Base-by-base conservation (phyloP, 2,797 vertebrate genomes). In the Nyctalus aviator region DNA sequence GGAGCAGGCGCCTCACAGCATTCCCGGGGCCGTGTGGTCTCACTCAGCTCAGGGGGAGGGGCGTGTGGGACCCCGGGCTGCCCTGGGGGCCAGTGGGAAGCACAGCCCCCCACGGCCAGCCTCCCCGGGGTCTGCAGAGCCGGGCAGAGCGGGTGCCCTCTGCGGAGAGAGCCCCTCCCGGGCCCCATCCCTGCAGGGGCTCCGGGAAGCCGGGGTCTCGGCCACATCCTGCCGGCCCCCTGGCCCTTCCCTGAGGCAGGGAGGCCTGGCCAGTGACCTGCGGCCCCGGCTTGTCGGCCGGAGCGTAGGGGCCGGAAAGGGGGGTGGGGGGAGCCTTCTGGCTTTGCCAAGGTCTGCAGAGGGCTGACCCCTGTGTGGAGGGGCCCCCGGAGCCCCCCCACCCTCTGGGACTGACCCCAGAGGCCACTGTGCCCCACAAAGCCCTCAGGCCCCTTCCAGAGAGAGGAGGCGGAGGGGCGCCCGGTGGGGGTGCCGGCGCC, bases 381-480 rank as follows among this genome's bases (percentile, higher is more conserved):
- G 64, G 48, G 14, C 35, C 32, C 18, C 1, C 12, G 10, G 25
- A 15, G 35, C n/a, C 53, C 50, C 35, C n/a, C 17, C 21, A 8
- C 21, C 0, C 0, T 0, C 25, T 32, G 0, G 2, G 53, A 32
- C 76, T 1, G 35, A 7, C 46, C 25, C 17, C 32, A n/a, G 84
- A n/a, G 27, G 5, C 59, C 27, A 64, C 59, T n/a, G 4, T 6
- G 59, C 59, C 57, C 57, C 57, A 6, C 57, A 14, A 62, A 62
- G 25, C 57, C 44, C 44, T 44, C 21, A 55, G 48, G 30, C 30
- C 9, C 18, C 44, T 44, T 37, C 17, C 55, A 8, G 55, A 81
- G 55, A 81, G 12, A 20, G 62, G 79, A 3, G 25, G 27, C 25
- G 41, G 23, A 2, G n/a, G 23, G 62, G 3, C 21, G 78, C 41